Evolutionary conservation across 2,113 vertebrate species (phyloP).

Genomic region (Heterotis niloticus): DNA sequence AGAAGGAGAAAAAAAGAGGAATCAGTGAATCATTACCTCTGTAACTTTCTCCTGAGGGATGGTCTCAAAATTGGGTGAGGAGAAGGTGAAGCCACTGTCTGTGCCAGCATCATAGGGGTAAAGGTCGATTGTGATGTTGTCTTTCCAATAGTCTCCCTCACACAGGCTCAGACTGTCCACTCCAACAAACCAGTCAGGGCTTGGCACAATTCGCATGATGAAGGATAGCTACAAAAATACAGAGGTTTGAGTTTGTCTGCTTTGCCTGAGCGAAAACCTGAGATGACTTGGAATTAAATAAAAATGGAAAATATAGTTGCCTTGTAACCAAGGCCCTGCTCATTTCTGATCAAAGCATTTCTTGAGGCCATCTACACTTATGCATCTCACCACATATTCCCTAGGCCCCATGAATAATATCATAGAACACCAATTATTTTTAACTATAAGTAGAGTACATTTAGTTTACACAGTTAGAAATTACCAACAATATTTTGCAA

Average conservation of each 20-base stretch:
- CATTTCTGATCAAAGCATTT: too few relatives aligned
- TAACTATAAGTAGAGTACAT: too few relatives aligned
- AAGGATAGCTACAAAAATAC: constrained; percentile 77
- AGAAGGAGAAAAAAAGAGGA: too few relatives aligned
- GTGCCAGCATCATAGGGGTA: constrained; percentile 89
- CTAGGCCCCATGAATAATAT: too few relatives aligned
- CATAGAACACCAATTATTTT: too few relatives aligned
- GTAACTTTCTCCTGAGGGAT: constrained; percentile 88
- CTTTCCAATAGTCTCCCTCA: constrained; percentile 77
- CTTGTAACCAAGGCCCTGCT: too few relatives aligned
- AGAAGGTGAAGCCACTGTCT: constrained; percentile 96
- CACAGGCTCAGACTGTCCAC: constrained; percentile 83
- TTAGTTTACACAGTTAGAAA: too few relatives aligned
- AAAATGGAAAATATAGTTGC: too few relatives aligned
- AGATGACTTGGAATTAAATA: background rate
- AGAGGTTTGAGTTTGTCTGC: background rate
- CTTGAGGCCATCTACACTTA: too few relatives aligned
- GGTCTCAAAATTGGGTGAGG: constrained; percentile 94
- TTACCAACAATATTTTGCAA: too few relatives aligned
- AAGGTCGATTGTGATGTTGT: constrained; percentile 75
- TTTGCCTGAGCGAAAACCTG: too few relatives aligned
- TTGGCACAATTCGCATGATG: constrained; percentile 84
- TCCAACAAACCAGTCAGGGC: constrained; percentile 96
- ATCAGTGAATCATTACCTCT: constrained; percentile 62
- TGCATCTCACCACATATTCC: too few relatives aligned